Conservation (phyloP, 2,113 vertebrate genomes). For the Mirounga angustirostris region DNA sequence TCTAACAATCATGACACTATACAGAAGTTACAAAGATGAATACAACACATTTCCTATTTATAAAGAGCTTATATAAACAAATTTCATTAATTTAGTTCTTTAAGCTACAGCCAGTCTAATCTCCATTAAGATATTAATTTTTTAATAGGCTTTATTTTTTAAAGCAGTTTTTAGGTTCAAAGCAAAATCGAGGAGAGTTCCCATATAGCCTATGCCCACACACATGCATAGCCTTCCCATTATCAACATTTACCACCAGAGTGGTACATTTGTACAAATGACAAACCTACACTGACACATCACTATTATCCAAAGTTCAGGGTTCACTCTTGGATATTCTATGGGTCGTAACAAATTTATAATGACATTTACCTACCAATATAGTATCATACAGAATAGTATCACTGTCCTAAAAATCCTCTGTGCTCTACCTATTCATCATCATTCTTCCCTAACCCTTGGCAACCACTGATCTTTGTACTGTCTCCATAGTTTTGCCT, state of each 20-base stretch:
- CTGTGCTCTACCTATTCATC: not conserved
- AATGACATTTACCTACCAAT: not conserved
- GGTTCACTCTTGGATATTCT: not conserved
- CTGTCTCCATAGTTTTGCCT: slow-evolving; percentile 24
- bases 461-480: not conserved
- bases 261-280: not conserved
- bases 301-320: not conserved
- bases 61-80: not conserved
- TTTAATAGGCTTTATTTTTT: slow-evolving; percentile 49
- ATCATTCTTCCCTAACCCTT: not conserved
- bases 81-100: slow-evolving; percentile 47
- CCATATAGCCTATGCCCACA: not conserved
- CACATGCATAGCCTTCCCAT: not conserved
- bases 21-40: slow-evolving; percentile 45
- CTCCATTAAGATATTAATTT: slow-evolving; percentile 42
- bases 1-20: slow-evolving; percentile 32
- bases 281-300: not conserved
- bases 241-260: not conserved
- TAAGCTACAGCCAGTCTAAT: slow-evolving; percentile 22
- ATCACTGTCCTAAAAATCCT: not conserved
- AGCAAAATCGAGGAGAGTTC: slow-evolving; percentile 18
- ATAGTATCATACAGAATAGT: not conserved
- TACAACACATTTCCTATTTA: not conserved
- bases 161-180: slow-evolving; percentile 37
- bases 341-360: not conserved